Evolutionary conservation across 2,797 vertebrate genomes (phyloP), one percentile per base, ranked within the genome.

Genomic region (Sebastes iracundus): DNA sequence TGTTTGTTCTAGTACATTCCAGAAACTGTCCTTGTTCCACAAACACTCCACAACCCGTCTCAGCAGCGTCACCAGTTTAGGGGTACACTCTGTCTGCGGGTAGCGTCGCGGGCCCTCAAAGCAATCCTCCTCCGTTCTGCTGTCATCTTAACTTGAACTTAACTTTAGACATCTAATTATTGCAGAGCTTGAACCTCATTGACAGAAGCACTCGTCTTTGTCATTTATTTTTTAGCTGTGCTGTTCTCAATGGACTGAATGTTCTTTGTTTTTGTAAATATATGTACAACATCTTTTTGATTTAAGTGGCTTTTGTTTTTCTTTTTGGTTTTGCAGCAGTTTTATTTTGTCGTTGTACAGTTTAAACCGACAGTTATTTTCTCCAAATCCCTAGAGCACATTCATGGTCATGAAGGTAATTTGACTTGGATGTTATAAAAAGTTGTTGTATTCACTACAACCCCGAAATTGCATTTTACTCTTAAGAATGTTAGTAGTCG

Each of bases 1-100:
- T 85, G 84, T 88, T 87, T 82, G 87, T 88, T 93, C 90, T 90
- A 93, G 93, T 94, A 96, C 97, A 97, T 97, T 98, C 97, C 97
- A 96, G 93, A 92, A 88, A 88, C 87, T 82, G 82, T 88, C 86
- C 58, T 78, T 59, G 82, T 87, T 88, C 91, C 78, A 52, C 84
- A 75, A 88, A 89, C 91, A 86, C 87, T 83, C 81, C 71, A 86
- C 85, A 79, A 79, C 79, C 72, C 4, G 82, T 82, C 81, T 87
- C 69, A 71, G 76, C 79, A 79, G 78, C 70, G 42, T 82, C 90
- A 80, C 80, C 82, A 32, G 72, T 88, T 81, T 80, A 81, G 79
- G 72, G 89, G 81, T 56, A 58, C 80, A 76, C 83, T 80, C 62
- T 73, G 82, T 82, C 81, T 90, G 84, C 81, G 79, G 84, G 84